phyloP scores from a whole-genome alignment of 2,888 invertebrate species.

The Nesidiocoris tenuis region DNA sequence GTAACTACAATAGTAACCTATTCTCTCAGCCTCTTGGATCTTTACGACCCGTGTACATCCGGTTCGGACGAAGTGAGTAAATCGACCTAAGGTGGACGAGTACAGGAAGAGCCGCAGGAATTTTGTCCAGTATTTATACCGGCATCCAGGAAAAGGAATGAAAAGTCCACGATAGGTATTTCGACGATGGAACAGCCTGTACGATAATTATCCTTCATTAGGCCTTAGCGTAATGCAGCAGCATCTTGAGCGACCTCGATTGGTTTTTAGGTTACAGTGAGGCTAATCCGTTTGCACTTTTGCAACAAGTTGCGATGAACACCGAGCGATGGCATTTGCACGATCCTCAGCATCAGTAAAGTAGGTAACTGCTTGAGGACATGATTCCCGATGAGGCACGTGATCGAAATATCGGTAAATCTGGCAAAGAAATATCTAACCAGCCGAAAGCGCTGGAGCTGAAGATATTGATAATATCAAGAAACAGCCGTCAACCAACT shows the following conservation, averaged over 20 bases:
- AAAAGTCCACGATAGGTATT: not conserved
- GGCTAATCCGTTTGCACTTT: no score
- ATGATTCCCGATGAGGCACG: no score
- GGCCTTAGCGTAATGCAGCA: not conserved
- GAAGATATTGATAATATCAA: no score
- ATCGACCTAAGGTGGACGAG: not conserved
- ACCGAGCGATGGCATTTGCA: no score
- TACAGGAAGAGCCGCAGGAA: not conserved
- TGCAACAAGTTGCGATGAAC: no score
- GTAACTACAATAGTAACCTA: conserved; percentile 1
- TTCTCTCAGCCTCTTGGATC: not conserved
- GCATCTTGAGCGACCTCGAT: not conserved
- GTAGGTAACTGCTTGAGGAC: no score
- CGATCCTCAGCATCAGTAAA: no score
- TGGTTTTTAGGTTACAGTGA: not conserved
- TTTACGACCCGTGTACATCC: not conserved
- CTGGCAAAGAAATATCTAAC: no score
- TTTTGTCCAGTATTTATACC: not conserved
- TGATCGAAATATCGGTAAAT: no score
- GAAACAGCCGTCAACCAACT: no score
- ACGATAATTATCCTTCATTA: not conserved
- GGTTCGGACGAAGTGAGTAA: not conserved
- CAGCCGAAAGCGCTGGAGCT: no score
- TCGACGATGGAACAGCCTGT: not conserved
- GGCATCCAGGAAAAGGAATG: not conserved